phyloP scores from a whole-genome alignment of 2,888 invertebrate species.

The Brassicogethes aeneus region DNA sequence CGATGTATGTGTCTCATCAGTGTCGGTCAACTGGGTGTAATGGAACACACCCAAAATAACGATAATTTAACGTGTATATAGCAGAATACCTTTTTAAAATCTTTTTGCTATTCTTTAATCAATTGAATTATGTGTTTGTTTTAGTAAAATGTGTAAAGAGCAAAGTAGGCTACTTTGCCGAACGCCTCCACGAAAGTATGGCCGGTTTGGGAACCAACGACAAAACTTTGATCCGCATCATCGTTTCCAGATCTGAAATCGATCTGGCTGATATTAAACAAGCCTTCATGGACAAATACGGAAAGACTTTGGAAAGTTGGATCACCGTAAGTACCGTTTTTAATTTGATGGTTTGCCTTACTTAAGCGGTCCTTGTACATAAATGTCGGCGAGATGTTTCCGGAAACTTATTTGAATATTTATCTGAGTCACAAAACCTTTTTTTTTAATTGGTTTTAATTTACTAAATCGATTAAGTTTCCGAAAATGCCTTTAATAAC shows the following conservation, averaged over 20 bases:
- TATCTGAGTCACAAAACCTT: conserved; percentile 7
- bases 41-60: too few relatives aligned
- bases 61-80: too few relatives aligned
- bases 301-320: conserved; percentile 75
- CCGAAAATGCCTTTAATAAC: too few relatives aligned
- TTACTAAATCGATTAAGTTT: too few relatives aligned
- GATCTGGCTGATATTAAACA: conserved; percentile 89
- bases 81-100: too few relatives aligned
- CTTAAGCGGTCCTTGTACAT: neutral
- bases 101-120: too few relatives aligned
- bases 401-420: conserved; percentile 5
- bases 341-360: conserved; percentile 2
- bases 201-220: conserved; percentile 87
- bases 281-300: conserved; percentile 75
- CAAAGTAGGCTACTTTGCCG: conserved; percentile 86
- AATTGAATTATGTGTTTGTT: conserved; percentile 20
- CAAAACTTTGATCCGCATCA: conserved; percentile 82
- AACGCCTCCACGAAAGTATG: conserved; percentile 84
- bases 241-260: conserved; percentile 85
- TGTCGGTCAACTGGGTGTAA: too few relatives aligned
- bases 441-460: conserved; percentile 5
- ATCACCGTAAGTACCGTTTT: conserved; percentile 63
- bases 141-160: conserved; percentile 82
- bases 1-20: too few relatives aligned
- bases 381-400: conserved; percentile 2